phyloP scores from a whole-genome alignment of 2,113 vertebrate genomes.

The Vidua macroura region DNA sequence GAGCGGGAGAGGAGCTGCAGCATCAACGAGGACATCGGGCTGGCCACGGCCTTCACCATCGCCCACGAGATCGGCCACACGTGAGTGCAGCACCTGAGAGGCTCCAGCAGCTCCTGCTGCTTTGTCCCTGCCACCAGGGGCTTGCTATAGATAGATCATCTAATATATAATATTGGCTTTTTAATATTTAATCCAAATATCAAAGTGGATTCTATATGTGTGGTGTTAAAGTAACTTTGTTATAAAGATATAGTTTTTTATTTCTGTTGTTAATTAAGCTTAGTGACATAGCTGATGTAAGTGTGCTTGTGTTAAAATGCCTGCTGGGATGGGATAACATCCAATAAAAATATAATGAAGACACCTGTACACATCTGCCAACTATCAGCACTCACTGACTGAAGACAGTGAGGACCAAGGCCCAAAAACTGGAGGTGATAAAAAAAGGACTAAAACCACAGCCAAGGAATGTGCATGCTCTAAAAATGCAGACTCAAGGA shows the following conservation, averaged over 20 bases:
- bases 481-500: not conserved
- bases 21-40: conserved; percentile 97
- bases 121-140: not conserved
- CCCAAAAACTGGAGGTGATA: not conserved
- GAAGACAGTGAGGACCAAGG: not conserved
- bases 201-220: not conserved
- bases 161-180: not conserved
- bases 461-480: not conserved
- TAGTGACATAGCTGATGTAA: not conserved
- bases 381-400: not conserved
- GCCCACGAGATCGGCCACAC: conserved; percentile 99
- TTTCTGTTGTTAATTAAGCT: not conserved
- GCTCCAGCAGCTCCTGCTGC: not conserved
- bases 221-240: not conserved
- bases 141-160: not conserved
- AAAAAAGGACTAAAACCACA: not conserved
- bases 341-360: not conserved
- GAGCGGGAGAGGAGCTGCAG: conserved; percentile 96
- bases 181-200: not conserved
- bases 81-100: conserved; percentile 72
- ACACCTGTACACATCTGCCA: not conserved
- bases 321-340: not conserved
- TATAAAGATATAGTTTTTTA: not conserved
- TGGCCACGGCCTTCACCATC: conserved; percentile 97
- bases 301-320: not conserved